Conservation (phyloP, 2,888 invertebrate species). For the Diplazon laetatorius region DNA sequence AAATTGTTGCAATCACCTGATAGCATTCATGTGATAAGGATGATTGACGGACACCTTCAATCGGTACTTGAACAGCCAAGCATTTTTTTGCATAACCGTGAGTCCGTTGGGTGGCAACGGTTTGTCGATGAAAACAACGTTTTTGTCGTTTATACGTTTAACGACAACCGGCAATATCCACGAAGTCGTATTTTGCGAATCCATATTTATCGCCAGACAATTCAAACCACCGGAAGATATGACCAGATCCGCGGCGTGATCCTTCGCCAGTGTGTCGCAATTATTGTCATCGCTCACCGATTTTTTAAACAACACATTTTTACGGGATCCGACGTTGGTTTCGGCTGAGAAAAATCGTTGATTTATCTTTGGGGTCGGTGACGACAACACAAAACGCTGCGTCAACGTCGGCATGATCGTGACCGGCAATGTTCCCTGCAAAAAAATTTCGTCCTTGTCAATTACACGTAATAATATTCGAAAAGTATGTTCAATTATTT, state of each 20-base stretch:
- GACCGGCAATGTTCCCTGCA: conserved; percentile 67
- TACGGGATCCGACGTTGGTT: background rate
- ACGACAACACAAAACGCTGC: conserved; percentile 36
- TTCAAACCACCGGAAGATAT: conserved; percentile 76
- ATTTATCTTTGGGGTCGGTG: conserved; percentile 52
- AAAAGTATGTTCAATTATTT: background rate
- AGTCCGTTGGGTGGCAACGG: conserved; percentile 69
- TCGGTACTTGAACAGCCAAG: conserved; percentile 74
- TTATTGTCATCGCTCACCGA: conserved; percentile 74
- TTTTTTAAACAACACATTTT: conserved; percentile 58
- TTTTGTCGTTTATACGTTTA: conserved; percentile 69
- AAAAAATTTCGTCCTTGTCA: background rate
- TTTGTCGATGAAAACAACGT: conserved; percentile 75
- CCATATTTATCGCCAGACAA: conserved; percentile 72
- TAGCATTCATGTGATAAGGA: conserved; percentile 48
- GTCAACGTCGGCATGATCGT: conserved; percentile 65
- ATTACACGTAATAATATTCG: background rate
- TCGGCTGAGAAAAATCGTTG: conserved; percentile 47
- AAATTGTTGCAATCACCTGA: conserved; percentile 25
- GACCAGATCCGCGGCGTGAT: conserved; percentile 73
- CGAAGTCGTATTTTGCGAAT: conserved; percentile 64
- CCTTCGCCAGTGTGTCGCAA: conserved; percentile 70
- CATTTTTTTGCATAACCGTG: conserved; percentile 73
- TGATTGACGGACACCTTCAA: conserved; percentile 63
- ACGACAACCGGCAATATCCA: conserved; percentile 75